phyloP scores from a whole-genome alignment of 2,888 invertebrate genomes.

The Tillus elongatus region DNA sequence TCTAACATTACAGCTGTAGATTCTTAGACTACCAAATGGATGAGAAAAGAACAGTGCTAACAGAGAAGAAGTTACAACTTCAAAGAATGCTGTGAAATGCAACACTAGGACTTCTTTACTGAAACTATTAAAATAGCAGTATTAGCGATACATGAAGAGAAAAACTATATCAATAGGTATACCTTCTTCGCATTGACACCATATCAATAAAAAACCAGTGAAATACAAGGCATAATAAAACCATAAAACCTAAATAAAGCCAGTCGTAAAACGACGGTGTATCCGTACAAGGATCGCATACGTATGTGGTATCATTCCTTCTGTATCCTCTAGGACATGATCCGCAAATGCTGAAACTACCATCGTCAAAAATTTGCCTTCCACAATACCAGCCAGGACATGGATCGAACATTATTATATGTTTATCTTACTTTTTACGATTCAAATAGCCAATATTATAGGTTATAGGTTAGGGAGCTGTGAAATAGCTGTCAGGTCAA shows the following conservation, averaged over 20 bases:
- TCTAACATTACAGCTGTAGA: conserved; percentile 71
- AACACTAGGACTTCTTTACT: conserved; percentile 66
- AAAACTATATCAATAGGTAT: conserved; percentile 13
- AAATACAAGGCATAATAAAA: conserved; percentile 72
- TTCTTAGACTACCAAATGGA: conserved; percentile 66
- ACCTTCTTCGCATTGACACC: conserved; percentile 66
- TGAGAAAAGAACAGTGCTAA: conserved; percentile 71
- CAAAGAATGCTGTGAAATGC: conserved; percentile 74
- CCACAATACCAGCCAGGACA: conserved; percentile 86
- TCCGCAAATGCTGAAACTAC: conserved; percentile 74
- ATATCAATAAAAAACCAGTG: conserved; percentile 91
- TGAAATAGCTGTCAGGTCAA: too few species aligned
- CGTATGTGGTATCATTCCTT: conserved; percentile 62
- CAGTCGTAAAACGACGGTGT: conserved; percentile 79
- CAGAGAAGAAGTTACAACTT: conserved; percentile 66
- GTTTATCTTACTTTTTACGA: too few species aligned
- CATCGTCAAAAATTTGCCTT: conserved; percentile 55
- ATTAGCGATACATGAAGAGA: not conserved
- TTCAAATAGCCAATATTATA: too few species aligned
- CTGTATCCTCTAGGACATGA: conserved; percentile 78
- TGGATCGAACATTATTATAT: too few species aligned
- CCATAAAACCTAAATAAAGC: conserved; percentile 92
- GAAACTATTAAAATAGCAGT: conserved; percentile 44
- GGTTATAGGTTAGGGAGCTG: too few species aligned
- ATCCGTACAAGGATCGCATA: conserved; percentile 70